Evolutionary conservation across 2,797 vertebrate species (phyloP).

Genomic region (Astyanax mexicanus): DNA sequence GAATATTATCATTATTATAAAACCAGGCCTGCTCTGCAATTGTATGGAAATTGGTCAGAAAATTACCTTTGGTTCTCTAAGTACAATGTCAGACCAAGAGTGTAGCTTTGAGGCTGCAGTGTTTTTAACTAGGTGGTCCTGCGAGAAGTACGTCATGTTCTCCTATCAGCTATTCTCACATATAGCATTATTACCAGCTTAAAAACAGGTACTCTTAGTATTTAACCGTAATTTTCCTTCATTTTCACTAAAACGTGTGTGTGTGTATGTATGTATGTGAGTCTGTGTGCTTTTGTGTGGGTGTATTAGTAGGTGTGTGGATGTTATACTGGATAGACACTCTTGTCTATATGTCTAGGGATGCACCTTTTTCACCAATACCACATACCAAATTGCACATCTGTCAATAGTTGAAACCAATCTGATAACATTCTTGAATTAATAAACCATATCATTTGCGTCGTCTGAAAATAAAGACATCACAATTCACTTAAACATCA

Average conservation of each 20-base stretch:
- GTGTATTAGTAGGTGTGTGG: no score
- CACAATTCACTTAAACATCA: no score
- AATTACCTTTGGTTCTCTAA: slow-evolving; percentile 14
- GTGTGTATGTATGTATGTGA: not conserved
- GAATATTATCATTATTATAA: slow-evolving; percentile 32
- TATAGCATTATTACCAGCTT: not conserved
- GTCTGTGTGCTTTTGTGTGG: not conserved
- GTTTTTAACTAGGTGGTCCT: not conserved
- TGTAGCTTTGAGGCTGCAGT: not conserved
- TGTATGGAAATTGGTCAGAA: slow-evolving; percentile 23
- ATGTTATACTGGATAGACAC: no score
- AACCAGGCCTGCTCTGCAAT: slow-evolving; percentile 17
- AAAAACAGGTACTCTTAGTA: not conserved
- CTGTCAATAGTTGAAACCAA: no score
- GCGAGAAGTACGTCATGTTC: not conserved
- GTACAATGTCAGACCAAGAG: not conserved
- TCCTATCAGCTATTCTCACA: not conserved
- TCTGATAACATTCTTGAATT: no score
- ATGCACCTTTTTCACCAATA: no score
- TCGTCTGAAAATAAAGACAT: no score
- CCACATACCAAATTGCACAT: no score
- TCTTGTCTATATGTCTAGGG: no score
- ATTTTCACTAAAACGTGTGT: not conserved
- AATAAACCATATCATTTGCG: no score
- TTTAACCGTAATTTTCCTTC: no score